Base-by-base conservation (phyloP, 2,113 vertebrate genomes). In the Vulpes ferrilata region DNA sequence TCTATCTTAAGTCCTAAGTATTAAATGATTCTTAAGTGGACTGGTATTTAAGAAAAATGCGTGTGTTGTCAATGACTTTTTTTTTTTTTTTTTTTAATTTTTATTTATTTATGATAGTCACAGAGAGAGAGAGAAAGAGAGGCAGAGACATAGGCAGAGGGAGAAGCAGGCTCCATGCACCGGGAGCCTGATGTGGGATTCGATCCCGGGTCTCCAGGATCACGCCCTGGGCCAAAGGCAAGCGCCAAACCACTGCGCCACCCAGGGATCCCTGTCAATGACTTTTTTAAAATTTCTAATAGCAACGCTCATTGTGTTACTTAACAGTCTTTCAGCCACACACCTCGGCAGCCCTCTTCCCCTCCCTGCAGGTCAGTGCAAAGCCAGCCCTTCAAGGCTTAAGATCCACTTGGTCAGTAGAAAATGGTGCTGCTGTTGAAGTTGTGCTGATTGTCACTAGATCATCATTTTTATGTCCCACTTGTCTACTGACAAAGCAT, bases 41-140 rank as follows among this genome's bases (percentile, higher is more conserved):
- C 23, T 57, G 48, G 35, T 65, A 87, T 85, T 93, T 78, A 86
- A 82, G 71, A 91, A 93, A 96, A 95, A 81, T 43, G 23, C 43
- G 43, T 13, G 65, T 48, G 11, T 79, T 38, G 51, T 48, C 35
- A 53, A 20, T 60, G 13, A 38, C 8, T 59, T 57, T 30, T 81
- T 74, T 53, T n/a, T n/a, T n/a, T n/a, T n/a, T n/a, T n/a, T n/a
- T n/a, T n/a, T n/a, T n/a, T n/a, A n/a, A n/a, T n/a, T n/a, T n/a
- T n/a, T n/a, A n/a, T n/a, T n/a, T n/a, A n/a, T n/a, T n/a, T n/a
- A n/a, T n/a, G n/a, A n/a, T n/a, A n/a, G n/a, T n/a, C n/a, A n/a
- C n/a, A n/a, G n/a, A n/a, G n/a, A n/a, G n/a, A n/a, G n/a, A n/a
- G n/a, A n/a, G n/a, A n/a, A n/a, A n/a, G n/a, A n/a, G n/a, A n/a